Conservation (phyloP, 2,888 invertebrate species). For the Incurvaria masculella region DNA sequence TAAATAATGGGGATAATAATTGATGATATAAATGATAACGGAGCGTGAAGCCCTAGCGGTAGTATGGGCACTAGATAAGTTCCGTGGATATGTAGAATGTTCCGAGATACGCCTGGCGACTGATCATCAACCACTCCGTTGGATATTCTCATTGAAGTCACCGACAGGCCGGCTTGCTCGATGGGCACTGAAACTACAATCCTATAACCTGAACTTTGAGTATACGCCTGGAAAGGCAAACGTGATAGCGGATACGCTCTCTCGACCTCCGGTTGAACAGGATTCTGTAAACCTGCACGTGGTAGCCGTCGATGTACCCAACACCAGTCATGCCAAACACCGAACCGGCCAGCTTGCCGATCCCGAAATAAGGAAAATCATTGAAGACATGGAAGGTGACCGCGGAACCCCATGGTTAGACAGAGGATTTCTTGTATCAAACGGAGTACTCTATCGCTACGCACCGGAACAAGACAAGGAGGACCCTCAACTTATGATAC, state of each 20-base stretch:
- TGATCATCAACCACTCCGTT: slow-evolving; percentile 34
- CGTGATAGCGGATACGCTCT: slow-evolving; percentile 29
- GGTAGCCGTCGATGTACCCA: slow-evolving; percentile 1
- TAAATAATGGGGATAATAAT: too few relatives aligned
- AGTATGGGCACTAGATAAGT: slow-evolving; percentile 25
- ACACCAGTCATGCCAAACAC: slow-evolving; percentile 1
- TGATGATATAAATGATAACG: too few relatives aligned
- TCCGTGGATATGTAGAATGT: slow-evolving; percentile 29
- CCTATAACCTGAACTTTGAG: slow-evolving; percentile 25
- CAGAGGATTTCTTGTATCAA: not conserved
- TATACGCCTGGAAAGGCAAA: slow-evolving; percentile 28
- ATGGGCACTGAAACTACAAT: slow-evolving; percentile 31
- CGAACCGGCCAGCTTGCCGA: slow-evolving; percentile 5
- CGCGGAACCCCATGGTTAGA: not conserved
- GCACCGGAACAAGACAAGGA: not conserved
- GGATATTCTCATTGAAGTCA: slow-evolving; percentile 27
- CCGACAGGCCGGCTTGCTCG: slow-evolving; percentile 29
- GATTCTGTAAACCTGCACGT: not conserved
- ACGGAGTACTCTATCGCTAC: not conserved
- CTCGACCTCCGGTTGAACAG: slow-evolving; percentile 17
- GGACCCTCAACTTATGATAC: not conserved
- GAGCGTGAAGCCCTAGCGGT: slow-evolving; percentile 19
- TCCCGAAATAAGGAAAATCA: slow-evolving; percentile 6
- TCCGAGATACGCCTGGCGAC: slow-evolving; percentile 25
- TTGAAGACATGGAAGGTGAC: slow-evolving; percentile 3